Percentiles rank a stretch among this genome's conserved stretches.
phyloP scores from a whole-genome alignment of 2,113 vertebrate species.

The Neodon shergylaensis region DNA sequence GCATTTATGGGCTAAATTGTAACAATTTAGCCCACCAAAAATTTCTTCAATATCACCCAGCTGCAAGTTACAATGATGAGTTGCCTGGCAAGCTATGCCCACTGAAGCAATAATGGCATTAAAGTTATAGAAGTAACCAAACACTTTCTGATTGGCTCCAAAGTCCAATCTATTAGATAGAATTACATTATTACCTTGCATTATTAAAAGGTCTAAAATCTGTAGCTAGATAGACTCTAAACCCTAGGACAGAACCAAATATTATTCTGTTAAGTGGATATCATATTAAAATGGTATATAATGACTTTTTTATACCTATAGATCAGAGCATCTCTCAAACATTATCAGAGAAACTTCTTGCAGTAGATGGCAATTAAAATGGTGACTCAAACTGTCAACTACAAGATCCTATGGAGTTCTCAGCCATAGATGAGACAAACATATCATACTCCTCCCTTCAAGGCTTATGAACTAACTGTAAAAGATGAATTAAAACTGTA shows the following conservation, averaged over 20 bases:
- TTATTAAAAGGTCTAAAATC: background rate
- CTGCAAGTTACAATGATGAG: background rate
- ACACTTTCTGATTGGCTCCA: no score
- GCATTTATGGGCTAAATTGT: background rate
- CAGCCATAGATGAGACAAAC: background rate
- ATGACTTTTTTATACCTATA: background rate
- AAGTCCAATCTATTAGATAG: background rate
- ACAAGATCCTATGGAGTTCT: background rate
- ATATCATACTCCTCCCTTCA: background rate
- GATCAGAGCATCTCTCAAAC: background rate
- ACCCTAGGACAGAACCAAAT: background rate
- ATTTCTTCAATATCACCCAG: background rate
- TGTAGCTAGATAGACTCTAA: background rate
- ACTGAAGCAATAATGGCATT: background rate
- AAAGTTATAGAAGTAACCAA: background rate
- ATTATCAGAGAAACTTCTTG: background rate
- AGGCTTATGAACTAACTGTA: background rate
- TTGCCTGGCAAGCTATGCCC: background rate
- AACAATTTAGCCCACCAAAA: background rate
- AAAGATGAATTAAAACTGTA: background rate
- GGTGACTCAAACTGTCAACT: no score
- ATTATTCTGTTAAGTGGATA: background rate
- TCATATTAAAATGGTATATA: background rate
- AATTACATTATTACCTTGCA: background rate
- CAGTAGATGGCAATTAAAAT: background rate